phyloP scores from a whole-genome alignment of 2,113 vertebrate species.

The Felis chaus region DNA sequence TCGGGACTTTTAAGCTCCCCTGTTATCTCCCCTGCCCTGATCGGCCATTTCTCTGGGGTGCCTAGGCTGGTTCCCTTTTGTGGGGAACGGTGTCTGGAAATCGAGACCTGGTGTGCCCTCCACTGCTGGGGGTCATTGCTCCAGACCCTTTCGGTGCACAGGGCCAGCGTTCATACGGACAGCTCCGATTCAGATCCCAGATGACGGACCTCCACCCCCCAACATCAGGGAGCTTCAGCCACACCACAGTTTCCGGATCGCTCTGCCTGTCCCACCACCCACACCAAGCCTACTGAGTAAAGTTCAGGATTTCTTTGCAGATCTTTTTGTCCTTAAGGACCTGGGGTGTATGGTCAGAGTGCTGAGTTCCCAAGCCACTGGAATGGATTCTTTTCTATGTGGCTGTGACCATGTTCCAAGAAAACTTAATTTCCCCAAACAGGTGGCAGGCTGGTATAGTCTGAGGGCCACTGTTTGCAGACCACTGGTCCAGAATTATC shows the following conservation, averaged over 20 bases:
- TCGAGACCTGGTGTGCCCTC: background rate
- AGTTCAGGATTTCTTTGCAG: background rate
- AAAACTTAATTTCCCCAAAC: background rate
- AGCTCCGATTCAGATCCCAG: background rate
- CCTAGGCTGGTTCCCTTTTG: background rate
- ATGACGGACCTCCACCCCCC: rapidly evolving
- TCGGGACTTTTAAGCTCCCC: background rate
- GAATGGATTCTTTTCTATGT: background rate
- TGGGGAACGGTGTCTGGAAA: background rate
- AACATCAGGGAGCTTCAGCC: rapidly evolving
- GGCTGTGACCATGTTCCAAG: background rate
- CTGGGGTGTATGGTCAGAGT: rapidly evolving
- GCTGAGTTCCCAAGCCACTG: rapidly evolving
- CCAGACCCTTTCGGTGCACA: background rate
- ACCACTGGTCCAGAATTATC: background rate
- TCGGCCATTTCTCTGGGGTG: background rate
- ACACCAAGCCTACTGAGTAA: background rate
- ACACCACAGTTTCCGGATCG: rapidly evolving
- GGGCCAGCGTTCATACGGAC: background rate
- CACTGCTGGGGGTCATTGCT: background rate
- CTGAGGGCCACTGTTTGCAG: background rate
- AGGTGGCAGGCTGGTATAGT: background rate
- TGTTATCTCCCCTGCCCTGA: background rate
- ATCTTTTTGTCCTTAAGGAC: background rate
- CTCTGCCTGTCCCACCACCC: background rate